Conservation (phyloP, 2,888 invertebrate genomes). For the Ommatoiulus sabulosus region DNA sequence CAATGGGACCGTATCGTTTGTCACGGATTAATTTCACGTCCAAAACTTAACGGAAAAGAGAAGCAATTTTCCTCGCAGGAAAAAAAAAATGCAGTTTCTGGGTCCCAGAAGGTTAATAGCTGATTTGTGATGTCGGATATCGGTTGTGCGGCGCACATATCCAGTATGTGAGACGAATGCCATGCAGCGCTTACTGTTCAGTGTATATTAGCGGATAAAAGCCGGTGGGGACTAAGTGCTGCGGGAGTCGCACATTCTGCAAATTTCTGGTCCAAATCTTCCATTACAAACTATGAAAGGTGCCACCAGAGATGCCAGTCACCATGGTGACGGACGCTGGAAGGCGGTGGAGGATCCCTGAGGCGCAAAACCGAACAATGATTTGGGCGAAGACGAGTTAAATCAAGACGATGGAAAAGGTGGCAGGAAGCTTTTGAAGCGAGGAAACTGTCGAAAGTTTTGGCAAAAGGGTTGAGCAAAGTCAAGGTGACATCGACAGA, state of each 20-base stretch:
- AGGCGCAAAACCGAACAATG: not conserved
- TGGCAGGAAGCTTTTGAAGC: not conserved
- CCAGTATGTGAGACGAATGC: not conserved
- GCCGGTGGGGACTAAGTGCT: conserved; percentile 28
- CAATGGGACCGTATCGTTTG: not conserved
- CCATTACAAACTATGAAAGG: conserved; percentile 22
- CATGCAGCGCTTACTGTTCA: not conserved
- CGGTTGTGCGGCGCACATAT: not conserved
- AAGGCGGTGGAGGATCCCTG: not conserved
- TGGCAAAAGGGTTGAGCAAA: not conserved
- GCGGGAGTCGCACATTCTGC: not conserved
- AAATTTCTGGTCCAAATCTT: conserved; percentile 8
- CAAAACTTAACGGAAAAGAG: not conserved
- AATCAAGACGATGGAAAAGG: not conserved
- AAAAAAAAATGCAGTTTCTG: not conserved
- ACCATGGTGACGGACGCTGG: not conserved
- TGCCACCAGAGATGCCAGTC: not conserved
- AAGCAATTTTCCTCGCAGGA: conserved; percentile 7
- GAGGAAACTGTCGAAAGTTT: not conserved
- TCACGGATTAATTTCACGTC: conserved; percentile 34
- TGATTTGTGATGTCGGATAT: conserved; percentile 20
- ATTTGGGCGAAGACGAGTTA: not conserved
- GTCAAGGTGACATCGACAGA: not conserved
- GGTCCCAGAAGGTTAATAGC: not conserved
- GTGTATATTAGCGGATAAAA: not conserved